These are phyloP conservation scores for Centropus unirufus DNA, from an alignment of 2,113 vertebrate genomes.

Conservation along the genomic window DNA sequence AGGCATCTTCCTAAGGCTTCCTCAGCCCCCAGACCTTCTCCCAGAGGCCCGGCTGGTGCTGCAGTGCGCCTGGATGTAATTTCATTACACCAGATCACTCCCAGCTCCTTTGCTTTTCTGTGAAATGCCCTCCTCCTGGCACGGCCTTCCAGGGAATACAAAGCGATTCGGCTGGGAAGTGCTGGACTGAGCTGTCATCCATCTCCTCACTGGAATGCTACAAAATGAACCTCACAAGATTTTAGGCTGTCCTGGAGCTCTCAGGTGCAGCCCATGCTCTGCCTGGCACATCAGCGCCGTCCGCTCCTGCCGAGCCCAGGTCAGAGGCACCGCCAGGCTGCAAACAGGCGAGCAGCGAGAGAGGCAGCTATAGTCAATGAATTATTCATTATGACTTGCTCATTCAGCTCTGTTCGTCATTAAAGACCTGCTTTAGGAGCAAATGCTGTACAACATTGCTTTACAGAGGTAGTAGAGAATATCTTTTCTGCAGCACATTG, in stretches of 20 bases:
- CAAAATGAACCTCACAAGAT: background rate
- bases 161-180: background rate
- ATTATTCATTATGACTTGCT: background rate
- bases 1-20: background rate
- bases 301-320: background rate
- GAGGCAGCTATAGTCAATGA: background rate
- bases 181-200: background rate
- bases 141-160: background rate
- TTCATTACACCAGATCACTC: background rate
- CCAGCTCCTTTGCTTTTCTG: background rate
- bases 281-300: accelerated
- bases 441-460: background rate
- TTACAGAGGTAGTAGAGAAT: background rate
- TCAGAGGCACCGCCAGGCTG: background rate
- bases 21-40: background rate
- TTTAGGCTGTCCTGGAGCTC: background rate
- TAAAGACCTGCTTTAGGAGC: background rate
- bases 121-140: background rate
- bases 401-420: background rate
- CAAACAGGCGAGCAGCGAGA: accelerated
- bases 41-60: background rate
- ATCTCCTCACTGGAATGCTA: background rate
- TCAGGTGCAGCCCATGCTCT: background rate
- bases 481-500: background rate
- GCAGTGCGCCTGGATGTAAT: background rate